phyloP scores from a whole-genome alignment of 2,797 vertebrate genomes.

The Centroberyx gerrardi region DNA sequence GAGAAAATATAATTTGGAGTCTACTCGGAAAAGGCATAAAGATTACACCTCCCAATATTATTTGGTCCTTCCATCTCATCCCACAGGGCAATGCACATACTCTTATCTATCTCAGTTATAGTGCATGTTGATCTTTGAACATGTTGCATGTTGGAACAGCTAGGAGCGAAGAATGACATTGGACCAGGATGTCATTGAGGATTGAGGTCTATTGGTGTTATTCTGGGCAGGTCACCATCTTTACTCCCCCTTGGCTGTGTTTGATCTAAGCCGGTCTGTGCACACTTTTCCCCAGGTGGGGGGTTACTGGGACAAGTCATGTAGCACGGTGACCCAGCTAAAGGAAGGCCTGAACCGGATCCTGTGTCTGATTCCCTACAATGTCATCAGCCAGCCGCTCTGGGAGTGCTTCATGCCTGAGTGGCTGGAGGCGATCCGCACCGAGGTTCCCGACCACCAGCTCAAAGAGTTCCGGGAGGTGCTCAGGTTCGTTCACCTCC shows the following conservation, averaged over 20 bases:
- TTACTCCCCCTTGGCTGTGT: neutral
- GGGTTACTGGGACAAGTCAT: conserved; percentile 99
- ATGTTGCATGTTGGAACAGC: neutral
- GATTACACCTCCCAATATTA: neutral
- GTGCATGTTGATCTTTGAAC: neutral
- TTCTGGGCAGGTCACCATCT: conserved; percentile 12
- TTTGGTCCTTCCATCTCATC: no score
- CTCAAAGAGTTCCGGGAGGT: conserved; percentile 98
- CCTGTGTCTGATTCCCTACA: conserved; percentile 98
- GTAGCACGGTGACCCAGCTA: conserved; percentile 95
- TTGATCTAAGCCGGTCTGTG: conserved; percentile 2
- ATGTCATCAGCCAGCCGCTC: conserved; percentile 96
- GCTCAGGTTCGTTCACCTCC: conserved; percentile 88
- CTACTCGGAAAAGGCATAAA: neutral
- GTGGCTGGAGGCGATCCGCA: conserved; percentile 97
- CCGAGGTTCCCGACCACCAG: conserved; percentile 95
- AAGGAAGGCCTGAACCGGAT: conserved; percentile 98
- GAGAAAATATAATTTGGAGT: neutral
- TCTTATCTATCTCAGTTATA: neutral
- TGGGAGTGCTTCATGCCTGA: conserved; percentile 99
- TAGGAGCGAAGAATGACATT: conserved; percentile 2
- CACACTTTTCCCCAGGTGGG: conserved; percentile 88
- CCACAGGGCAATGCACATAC: neutral
- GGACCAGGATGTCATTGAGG: conserved; percentile 2
- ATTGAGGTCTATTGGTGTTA: conserved; percentile 3